Base-by-base conservation (phyloP, 2,888 invertebrate genomes). In the Limnephilus auricula region DNA sequence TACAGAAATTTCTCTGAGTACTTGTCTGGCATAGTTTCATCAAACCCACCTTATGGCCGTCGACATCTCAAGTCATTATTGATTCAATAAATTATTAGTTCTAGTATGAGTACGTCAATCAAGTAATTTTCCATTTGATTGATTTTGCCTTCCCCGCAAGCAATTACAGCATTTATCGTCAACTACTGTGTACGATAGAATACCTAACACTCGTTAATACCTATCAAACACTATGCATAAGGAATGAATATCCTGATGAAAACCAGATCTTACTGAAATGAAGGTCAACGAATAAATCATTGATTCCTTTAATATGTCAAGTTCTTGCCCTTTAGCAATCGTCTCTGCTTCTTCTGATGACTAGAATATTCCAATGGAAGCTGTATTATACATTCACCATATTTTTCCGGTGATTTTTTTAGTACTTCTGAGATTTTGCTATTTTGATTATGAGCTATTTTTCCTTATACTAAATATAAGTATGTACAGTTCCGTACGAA, bases 241-340 rank as follows among this genome's bases (percentile, higher is more conserved):
- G 31, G 34, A 25, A 82, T 9, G 25, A 82, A 32, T 32, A 82
- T 32, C 31, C 32, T 82, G 9, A 82, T n/a, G 25, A 32, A 32
- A 40, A 85, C 30, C 45, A 40, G 45, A 85, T 85, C 45, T 45
- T 9, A n/a, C 37, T 45, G n/a, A 37, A n/a, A 18, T 65, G 87
- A 87, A 87, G 87, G 87, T 50, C 65, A 65, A 65, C 32, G n/a
- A 65, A 87, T 31, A 50, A 32, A 87, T 82, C 34, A 82, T 15
- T 85, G 30, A 40, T 40, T n/a, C 85, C 40, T 85, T 37, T 45
- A 78, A 34, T n/a, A 85, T 90, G 90, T 90, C 86, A 86, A 86
- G 90, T 90, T 90, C 45, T 90, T 90, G 90, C 79, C 86, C 90
- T 86, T 90, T 86, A 40, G 78, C 34, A 84, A 84, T 45, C 34